These are phyloP conservation scores for Ophioninae sp. DNA, from an alignment of 2,888 invertebrate genomes.

Conservation along the genomic window DNA sequence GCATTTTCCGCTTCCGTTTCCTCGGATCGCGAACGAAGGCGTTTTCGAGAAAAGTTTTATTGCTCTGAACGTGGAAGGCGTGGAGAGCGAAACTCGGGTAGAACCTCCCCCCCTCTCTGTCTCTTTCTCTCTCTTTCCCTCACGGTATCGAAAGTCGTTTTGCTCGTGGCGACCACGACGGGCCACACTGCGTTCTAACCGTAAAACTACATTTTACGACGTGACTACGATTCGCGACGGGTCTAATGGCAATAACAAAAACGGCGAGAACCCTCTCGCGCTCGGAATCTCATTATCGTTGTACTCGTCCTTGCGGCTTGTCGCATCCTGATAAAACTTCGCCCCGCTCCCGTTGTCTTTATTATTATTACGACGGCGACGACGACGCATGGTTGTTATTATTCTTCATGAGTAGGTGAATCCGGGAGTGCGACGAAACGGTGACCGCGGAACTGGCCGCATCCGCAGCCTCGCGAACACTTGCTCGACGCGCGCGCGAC, in stretches of 20 bases:
- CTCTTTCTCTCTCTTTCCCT: slow-evolving; percentile 6
- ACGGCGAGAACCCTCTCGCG: slow-evolving; percentile 15
- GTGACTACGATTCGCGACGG: slow-evolving; percentile 42
- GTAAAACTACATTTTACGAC: slow-evolving; percentile 68
- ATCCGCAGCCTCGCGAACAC: slow-evolving; percentile 11
- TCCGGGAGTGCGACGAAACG: slow-evolving; percentile 65
- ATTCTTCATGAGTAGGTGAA: slow-evolving; percentile 10
- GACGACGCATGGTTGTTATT: slow-evolving; percentile 67
- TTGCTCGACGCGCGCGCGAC: slow-evolving; percentile 32
- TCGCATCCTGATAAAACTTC: slow-evolving; percentile 69
- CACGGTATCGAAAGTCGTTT: neutral
- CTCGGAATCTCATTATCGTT: slow-evolving; percentile 16
- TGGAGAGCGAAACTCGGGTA: neutral
- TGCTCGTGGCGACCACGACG: slow-evolving; percentile 52
- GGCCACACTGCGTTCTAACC: slow-evolving; percentile 47
- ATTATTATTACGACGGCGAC: slow-evolving; percentile 49
- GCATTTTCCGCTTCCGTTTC: neutral
- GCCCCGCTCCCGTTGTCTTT: slow-evolving; percentile 68
- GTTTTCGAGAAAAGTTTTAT: neutral
- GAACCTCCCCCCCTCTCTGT: slow-evolving; percentile 1
- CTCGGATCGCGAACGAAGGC: neutral
- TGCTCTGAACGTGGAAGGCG: neutral
- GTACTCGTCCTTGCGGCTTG: slow-evolving; percentile 62
- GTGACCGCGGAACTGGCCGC: slow-evolving; percentile 69
- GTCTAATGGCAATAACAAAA: neutral